A percentile compares a stretch with the other conserved stretches of the same genome.
These are phyloP conservation scores for Ametastegia equiseti DNA, from an alignment of 2,888 invertebrate genomes.

Conservation along the genomic window DNA sequence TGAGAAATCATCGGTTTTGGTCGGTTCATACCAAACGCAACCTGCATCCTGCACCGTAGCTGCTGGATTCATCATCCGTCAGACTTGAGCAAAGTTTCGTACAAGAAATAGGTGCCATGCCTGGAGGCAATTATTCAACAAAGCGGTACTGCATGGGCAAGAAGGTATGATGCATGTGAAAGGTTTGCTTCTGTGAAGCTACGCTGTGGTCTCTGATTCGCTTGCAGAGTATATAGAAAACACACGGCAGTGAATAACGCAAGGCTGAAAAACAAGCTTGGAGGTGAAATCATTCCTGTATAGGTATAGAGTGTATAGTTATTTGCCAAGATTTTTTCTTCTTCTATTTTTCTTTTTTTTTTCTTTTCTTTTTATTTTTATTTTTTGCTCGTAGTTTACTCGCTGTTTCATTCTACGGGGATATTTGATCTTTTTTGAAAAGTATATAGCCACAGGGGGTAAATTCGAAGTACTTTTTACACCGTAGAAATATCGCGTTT, in stretches of 20 bases:
- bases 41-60: no score
- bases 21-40: background rate
- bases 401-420: no score
- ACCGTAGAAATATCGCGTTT: background rate
- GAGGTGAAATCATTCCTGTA: background rate
- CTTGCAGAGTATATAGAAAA: background rate
- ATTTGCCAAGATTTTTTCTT: background rate
- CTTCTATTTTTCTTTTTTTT: conserved; percentile 1
- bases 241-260: background rate
- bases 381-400: no score
- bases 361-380: background rate
- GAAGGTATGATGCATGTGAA: background rate
- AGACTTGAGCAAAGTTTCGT: background rate
- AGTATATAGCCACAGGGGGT: background rate
- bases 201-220: no score
- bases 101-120: background rate
- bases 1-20: background rate
- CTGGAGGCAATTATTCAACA: background rate
- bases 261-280: background rate
- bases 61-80: background rate
- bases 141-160: background rate
- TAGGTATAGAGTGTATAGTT: background rate
- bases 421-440: background rate
- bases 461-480: background rate
- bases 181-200: background rate